Evolutionary conservation across 2,113 vertebrate genomes (phyloP), one percentile per base, ranked within the genome.

Genomic region (Tragulus kanchil): DNA sequence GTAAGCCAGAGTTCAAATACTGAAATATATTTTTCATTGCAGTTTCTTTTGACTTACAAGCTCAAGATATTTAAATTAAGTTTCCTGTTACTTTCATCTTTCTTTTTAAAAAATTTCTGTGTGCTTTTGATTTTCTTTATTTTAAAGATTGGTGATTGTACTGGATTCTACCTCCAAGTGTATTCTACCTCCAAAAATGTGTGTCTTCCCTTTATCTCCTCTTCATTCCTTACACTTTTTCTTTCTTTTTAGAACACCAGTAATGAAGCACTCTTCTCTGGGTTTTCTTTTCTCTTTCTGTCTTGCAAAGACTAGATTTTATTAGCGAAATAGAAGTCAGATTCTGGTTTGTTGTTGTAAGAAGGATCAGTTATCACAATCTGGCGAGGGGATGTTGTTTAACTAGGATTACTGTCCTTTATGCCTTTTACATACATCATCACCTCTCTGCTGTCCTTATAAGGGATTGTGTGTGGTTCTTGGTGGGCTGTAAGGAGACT

Each of bases 11-110:
- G 36, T 19, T 26, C 73, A 87, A 45, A 73, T 83, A 26, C 7
- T 52, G 2, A 42, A 78, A 42, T 25, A 64, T 54, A 56, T 79
- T 69, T 89, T 54, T 13, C 2, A 50, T 89, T n/a, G 15, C 4
- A 25, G 19, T 96, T 94, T 96, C 9, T 19, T 94, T 96, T 92
- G 59, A 81, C 94, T 95, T 93, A 48, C 36, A 93, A 90, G 91
- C 26, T 85, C 9, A 77, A 64, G 36, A 82, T 85, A 71, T 0
- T 93, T 10, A 93, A 89, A 28, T 89, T 75, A 82, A 48, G 19
- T 93, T 31, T 86, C n/a, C 10, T 45, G 1, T 52, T 85, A 26
- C 19, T n/a, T 85, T 71, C 58, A 58, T 87, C 31, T 67, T 56
- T 52, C 4, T 85, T 77, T 45, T 21, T 21, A 59, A 59, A 42